phyloP scores from a whole-genome alignment of 1,140 invertebrate species.

The Drosophila azteca region DNA sequence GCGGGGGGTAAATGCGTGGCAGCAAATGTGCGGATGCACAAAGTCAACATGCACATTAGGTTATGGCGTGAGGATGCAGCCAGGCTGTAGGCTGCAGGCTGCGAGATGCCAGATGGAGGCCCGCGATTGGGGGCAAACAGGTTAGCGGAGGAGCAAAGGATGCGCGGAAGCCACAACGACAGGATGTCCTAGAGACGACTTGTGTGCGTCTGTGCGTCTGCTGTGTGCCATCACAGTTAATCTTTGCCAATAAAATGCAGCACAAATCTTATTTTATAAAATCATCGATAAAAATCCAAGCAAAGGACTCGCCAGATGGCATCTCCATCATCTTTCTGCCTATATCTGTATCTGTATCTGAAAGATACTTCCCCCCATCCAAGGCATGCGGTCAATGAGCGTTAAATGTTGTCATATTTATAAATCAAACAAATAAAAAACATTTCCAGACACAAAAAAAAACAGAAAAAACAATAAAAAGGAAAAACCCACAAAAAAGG shows the following conservation, averaged over 20 bases:
- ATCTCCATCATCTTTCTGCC: too few species aligned
- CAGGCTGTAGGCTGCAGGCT: neutral
- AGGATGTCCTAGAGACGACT: too few species aligned
- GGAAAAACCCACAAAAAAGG: neutral
- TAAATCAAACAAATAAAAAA: constrained; percentile 2
- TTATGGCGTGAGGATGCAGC: neutral
- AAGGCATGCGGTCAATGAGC: constrained; percentile 11
- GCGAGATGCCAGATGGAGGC: neutral
- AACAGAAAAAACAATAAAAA: constrained; percentile 9
- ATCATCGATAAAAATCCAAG: too few species aligned
- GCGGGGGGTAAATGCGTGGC: constrained; percentile 40
- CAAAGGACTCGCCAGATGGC: too few species aligned
- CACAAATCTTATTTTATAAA: too few species aligned
- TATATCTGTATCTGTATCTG: neutral
- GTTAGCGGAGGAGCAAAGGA: neutral
- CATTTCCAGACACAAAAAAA: neutral
- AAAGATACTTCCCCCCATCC: neutral
- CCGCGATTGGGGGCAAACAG: neutral
- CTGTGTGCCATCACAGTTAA: too few species aligned
- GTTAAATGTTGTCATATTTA: constrained; percentile 18
- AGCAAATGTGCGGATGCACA: constrained; percentile 51
- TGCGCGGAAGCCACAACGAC: too few species aligned
- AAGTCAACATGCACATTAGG: constrained; percentile 44
- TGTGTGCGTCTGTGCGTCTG: too few species aligned
- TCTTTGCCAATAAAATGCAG: too few species aligned